Conservation (phyloP, 2,797 vertebrate genomes). For the Apodemus agrarius region DNA sequence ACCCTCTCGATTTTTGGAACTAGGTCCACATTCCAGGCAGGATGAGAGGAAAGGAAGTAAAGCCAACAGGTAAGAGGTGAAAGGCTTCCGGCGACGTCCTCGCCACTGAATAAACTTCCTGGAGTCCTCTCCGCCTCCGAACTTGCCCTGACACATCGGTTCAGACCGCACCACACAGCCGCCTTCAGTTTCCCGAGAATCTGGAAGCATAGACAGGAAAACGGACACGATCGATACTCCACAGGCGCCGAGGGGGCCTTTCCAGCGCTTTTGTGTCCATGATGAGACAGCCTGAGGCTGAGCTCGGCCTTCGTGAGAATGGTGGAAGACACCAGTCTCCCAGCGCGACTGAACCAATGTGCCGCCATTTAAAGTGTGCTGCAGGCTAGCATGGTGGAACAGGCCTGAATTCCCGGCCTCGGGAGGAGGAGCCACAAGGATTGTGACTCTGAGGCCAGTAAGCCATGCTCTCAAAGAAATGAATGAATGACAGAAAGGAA, state of each 20-base stretch:
- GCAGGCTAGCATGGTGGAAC: background rate
- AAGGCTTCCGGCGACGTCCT: background rate
- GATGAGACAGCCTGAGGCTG: background rate
- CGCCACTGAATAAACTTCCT: background rate
- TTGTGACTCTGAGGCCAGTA: background rate
- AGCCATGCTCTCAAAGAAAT: background rate
- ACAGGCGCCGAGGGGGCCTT: too few species aligned
- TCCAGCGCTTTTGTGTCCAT: background rate
- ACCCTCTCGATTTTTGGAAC: background rate
- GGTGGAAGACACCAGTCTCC: background rate
- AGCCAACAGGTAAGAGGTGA: background rate
- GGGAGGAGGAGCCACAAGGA: background rate
- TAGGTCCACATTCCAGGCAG: slow-evolving; percentile 9
- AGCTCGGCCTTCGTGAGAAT: background rate
- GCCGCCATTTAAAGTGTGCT: background rate
- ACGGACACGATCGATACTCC: background rate
- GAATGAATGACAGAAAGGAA: background rate
- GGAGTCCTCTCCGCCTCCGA: background rate
- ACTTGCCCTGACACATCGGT: background rate
- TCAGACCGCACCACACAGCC: background rate
- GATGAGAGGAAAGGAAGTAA: background rate
- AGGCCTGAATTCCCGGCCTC: background rate
- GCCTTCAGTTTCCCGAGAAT: background rate
- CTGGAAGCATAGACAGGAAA: background rate
- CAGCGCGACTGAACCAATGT: background rate